Conservation (phyloP, 1,140 invertebrate genomes). For the Scylla paramamosain region DNA sequence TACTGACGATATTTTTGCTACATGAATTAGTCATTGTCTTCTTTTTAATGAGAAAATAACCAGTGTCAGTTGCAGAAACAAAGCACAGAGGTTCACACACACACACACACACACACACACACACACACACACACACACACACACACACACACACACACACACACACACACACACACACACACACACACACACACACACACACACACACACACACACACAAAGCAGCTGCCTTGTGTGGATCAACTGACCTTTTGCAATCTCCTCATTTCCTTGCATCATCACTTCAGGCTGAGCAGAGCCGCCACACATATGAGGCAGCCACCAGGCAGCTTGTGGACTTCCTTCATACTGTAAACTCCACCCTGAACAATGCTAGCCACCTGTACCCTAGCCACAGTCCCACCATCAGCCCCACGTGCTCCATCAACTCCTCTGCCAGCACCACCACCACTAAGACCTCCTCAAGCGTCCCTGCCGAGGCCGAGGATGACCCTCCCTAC, state of each 20-base stretch:
- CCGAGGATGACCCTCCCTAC: slow-evolving; percentile 54
- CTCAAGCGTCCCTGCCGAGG: slow-evolving; percentile 27
- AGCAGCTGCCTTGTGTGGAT: background rate
- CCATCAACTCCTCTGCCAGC: background rate
- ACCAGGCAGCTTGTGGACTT: slow-evolving; percentile 69
- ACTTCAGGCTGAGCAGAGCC: slow-evolving; percentile 66
- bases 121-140: too few species aligned
- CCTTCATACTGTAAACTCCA: slow-evolving; percentile 67
- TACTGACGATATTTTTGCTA: too few species aligned
- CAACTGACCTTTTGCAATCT: too few species aligned
- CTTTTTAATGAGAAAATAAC: too few species aligned
- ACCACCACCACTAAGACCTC: background rate
- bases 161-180: background rate
- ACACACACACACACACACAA: background rate
- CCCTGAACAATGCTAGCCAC: slow-evolving; percentile 24
- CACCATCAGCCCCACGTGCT: slow-evolving; percentile 45
- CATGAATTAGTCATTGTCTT: too few species aligned
- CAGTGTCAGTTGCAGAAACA: too few species aligned
- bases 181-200: background rate
- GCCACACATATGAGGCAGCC: slow-evolving; percentile 70
- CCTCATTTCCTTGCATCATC: background rate
- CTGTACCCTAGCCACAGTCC: background rate
- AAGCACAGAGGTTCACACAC: too few species aligned
- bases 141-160: too few species aligned
- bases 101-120: too few species aligned